Base-by-base conservation (phyloP, 1,140 invertebrate species). In the Drosophila tropicalis region DNA sequence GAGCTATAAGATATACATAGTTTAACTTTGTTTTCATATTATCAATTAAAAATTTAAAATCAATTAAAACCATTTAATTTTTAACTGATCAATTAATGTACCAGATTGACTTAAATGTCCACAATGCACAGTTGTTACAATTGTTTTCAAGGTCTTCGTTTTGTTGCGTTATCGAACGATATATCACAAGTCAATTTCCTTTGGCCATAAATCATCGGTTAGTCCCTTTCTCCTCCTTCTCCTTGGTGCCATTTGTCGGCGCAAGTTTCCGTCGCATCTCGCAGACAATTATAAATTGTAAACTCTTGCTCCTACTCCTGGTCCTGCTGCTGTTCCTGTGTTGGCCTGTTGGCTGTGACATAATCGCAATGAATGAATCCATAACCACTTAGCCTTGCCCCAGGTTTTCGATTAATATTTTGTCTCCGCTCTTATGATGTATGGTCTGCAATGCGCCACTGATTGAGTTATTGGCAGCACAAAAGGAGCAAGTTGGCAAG, bases 161-260 rank as follows among this genome's bases (percentile, higher is more conserved):
- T 40, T 32, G 6, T 17, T 2, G 39, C 17, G 63, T 41, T 4
- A 51, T 51, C 44, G 6, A 51, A 51, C 58, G 68, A 86, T 86
- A 83, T 87, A 86, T 86, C 83, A 87, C 63, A 87, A 86, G 83
- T 83, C 83, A 87, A 86, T 86, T 86, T 86, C 83, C 83, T 70
- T 65, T 60, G 64, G 66, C 58, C 76, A 86, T 86, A 87, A 86
- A 86, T 86, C 83, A 86, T 61, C 40, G 34, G 25, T 54, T 65
- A 65, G 34, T 62, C 69, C 44, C 51, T 13, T 44, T 39, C 15
- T 25, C 47, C 40, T 40, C 66, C 62, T 15, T 17, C 29, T 60
- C 5, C 34, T 10, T 54, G 36, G 19, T 25, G 73, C 83, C 79
- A 86, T 86, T 87, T 86, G 83, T 86, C 83, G 83, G 83, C 79